These are phyloP conservation scores for Sinella curviseta DNA, from an alignment of 1,140 invertebrate genomes.

Conservation along the genomic window DNA sequence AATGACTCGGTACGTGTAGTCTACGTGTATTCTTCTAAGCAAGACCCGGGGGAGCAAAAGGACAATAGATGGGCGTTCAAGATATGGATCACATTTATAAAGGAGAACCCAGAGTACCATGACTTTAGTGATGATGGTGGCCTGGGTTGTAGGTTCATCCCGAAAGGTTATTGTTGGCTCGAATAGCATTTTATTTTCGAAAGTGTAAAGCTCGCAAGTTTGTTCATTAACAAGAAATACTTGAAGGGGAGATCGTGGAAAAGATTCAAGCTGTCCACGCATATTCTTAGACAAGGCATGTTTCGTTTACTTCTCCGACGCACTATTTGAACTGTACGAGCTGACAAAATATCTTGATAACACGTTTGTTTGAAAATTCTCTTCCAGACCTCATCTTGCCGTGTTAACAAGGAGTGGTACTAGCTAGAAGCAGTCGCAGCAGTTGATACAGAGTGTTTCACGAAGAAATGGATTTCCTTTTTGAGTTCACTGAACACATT, in stretches of 20 bases:
- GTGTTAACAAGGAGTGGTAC: no score
- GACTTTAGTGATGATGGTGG: background rate
- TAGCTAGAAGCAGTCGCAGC: no score
- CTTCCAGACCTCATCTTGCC: no score
- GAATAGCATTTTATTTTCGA: background rate
- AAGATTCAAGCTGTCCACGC: background rate
- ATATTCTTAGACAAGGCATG: background rate
- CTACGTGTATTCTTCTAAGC: background rate
- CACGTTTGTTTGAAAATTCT: no score
- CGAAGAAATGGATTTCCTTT: no score
- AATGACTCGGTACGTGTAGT: background rate
- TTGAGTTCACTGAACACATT: no score
- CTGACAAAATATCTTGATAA: no score
- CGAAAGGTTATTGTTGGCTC: background rate
- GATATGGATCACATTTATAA: background rate
- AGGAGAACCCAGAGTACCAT: background rate
- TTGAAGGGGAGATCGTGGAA: no score
- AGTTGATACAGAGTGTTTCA: no score
- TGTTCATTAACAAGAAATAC: background rate
- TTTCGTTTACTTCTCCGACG: no score
- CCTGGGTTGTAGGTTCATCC: background rate
- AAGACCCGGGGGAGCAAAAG: slow-evolving; percentile 1
- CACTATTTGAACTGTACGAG: no score
- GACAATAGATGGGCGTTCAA: background rate
- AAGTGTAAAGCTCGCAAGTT: background rate